Percentiles rank a stretch among this genome's conserved stretches.
Conservation (phyloP, 2,113 vertebrate genomes). For the Glareola pratincola region DNA sequence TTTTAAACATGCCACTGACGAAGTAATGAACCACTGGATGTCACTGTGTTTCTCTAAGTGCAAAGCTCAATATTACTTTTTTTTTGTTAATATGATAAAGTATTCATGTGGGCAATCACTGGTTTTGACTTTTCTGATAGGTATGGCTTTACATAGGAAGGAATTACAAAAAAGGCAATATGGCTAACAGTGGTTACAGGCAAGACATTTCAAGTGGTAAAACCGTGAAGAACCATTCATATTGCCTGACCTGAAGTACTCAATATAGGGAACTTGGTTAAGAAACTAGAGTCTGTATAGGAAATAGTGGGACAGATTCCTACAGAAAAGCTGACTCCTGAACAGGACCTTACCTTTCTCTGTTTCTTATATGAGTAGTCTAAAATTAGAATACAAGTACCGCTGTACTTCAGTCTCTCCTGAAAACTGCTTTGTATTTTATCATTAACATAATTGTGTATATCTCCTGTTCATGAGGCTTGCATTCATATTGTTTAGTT, state of each 20-base stretch:
- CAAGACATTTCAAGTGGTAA: background rate
- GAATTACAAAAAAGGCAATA: background rate
- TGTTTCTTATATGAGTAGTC: background rate
- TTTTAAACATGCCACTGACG: background rate
- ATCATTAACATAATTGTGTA: fast-evolving
- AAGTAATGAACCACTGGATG: background rate
- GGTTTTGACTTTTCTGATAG: background rate
- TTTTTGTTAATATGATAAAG: background rate
- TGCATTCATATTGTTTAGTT: background rate
- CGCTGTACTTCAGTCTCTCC: background rate
- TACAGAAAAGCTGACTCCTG: background rate
- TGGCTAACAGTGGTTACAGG: background rate
- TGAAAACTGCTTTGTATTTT: background rate
- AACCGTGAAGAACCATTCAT: fast-evolving
- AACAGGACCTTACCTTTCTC: background rate
- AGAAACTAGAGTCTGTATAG: background rate
- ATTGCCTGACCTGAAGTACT: background rate
- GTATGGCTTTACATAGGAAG: fast-evolving
- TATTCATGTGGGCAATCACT: background rate
- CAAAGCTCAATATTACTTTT: background rate
- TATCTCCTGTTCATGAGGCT: background rate
- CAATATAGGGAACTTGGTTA: fast-evolving
- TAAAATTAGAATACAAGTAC: background rate
- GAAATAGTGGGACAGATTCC: background rate
- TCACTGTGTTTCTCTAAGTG: background rate